Conservation (phyloP, 2,888 invertebrate species). For the Ichneumoninae sp. region DNA sequence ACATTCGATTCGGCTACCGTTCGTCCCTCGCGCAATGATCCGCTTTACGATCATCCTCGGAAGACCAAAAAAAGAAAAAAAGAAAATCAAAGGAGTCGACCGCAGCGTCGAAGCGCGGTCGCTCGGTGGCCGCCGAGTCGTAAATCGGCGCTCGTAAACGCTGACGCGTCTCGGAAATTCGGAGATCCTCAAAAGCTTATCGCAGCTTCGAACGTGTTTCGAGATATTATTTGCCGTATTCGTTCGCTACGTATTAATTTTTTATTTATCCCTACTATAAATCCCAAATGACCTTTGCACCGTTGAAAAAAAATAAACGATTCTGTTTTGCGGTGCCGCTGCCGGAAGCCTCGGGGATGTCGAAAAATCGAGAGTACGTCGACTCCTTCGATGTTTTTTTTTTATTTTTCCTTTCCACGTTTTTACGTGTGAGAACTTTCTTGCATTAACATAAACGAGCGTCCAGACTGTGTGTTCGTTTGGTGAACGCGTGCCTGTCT, state of each 20-base stretch:
- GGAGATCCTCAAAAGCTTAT: slow-evolving; percentile 4
- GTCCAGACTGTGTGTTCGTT: slow-evolving; percentile 1
- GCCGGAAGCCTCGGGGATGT: neutral
- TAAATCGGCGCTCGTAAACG: slow-evolving; percentile 34
- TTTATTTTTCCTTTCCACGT: neutral
- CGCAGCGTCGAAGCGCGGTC: slow-evolving; percentile 8
- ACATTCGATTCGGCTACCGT: slow-evolving; percentile 28
- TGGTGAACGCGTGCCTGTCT: slow-evolving; percentile 7
- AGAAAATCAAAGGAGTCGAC: slow-evolving; percentile 25
- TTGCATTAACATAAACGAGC: slow-evolving; percentile 27
- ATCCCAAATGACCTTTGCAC: neutral
- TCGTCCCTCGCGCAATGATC: slow-evolving; percentile 28
- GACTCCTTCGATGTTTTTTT: neutral
- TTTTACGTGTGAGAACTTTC: slow-evolving; percentile 19
- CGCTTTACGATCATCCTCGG: slow-evolving; percentile 31
- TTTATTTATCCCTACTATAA: neutral
- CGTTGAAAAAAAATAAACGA: neutral
- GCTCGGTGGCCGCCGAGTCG: slow-evolving; percentile 7
- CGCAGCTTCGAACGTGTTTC: neutral
- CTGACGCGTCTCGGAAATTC: neutral
- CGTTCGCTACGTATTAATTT: neutral
- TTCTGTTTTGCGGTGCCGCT: neutral
- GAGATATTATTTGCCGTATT: slow-evolving; percentile 5
- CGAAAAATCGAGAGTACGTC: slow-evolving; percentile 5
- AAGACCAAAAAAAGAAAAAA: slow-evolving; percentile 13